phyloP scores from a whole-genome alignment of 2,888 invertebrate species.

The Eremobia ochroleuca region DNA sequence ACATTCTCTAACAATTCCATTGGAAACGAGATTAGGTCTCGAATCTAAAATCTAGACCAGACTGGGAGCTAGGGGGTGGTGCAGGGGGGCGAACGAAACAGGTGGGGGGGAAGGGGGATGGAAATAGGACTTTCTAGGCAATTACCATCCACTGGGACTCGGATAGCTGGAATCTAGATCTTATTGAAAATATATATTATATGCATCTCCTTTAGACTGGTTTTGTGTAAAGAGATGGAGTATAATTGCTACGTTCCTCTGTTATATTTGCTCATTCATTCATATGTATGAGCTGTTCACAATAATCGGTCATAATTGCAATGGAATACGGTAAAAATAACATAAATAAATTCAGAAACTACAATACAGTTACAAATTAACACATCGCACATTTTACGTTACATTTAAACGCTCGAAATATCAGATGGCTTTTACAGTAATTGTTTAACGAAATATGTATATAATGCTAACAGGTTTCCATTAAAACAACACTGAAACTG shows the following conservation, averaged over 20 bases:
- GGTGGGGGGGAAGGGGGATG: constrained; percentile 65
- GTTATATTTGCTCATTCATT: constrained; percentile 28
- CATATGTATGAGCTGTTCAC: constrained; percentile 7
- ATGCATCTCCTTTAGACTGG: constrained; percentile 56
- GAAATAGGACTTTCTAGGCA: constrained; percentile 86
- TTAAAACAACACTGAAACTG: constrained; percentile 6
- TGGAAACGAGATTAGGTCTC: constrained; percentile 80
- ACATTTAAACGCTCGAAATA: constrained; percentile 19
- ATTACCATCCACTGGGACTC: constrained; percentile 82
- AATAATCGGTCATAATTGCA: constrained; percentile 3
- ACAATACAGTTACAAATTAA: constrained; percentile 13
- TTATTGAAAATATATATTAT: constrained; percentile 73
- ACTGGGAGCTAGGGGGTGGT: constrained; percentile 63
- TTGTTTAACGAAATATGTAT: constrained; percentile 18
- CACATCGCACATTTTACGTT: constrained; percentile 23
- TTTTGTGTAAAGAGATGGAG: constrained; percentile 44
- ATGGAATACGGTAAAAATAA: background rate
- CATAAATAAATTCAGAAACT: background rate
- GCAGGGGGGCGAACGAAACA: constrained; percentile 65
- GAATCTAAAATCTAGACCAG: constrained; percentile 80
- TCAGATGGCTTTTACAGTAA: constrained; percentile 22
- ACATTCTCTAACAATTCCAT: constrained; percentile 69
- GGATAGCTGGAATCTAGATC: constrained; percentile 71
- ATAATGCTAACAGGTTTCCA: constrained; percentile 2
- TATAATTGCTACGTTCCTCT: constrained; percentile 49